Base-by-base conservation (phyloP, 2,113 vertebrate species). In the Calyptommatus sinebrachiatus region DNA sequence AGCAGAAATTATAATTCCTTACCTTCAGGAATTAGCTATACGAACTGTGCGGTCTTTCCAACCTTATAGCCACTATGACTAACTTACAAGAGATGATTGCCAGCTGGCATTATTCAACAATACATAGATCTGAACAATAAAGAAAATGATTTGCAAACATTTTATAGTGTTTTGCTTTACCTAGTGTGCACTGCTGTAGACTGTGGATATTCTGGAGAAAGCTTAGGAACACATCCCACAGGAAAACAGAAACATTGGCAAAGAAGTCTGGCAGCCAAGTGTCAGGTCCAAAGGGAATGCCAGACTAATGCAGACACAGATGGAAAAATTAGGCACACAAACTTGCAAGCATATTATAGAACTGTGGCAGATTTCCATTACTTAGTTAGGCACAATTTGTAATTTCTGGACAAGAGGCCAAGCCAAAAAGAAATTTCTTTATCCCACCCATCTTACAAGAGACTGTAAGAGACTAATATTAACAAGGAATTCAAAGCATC, bases 31-130 rank as follows among this genome's bases (percentile, higher is more conserved):
- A 73, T 7, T 79, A 60, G n/a, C 75, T 89, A 73, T 84, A 71
- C 0, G 0, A 84, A 73, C 84, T 28, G 68, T 77, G 60, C 66
- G 83, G 87, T 88, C 84, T 73, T 89, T 18, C 76, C 84, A 87
- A 79, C 7, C 1, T 48, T n/a, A 50, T 71, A 84, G 79, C 86
- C 88, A 92, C 85, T 80, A 85, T 87, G 86, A 75, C 75, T 85
- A 86, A 85, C 83, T 71, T 82, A 84, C 66, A 89, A 67, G 0
- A 73, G 1, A 3, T 65, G 50, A 77, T 73, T 88, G 87, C 86
- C 85, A 92, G 87, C 85, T 91, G 89, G 86, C 84, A 86, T 83
- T 87, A 71, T 73, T 86, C 75, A 70, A 63, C 0, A 2, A 73
- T 63, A 60, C 0, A 0, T 57, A 82, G 70, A 83, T 83, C n/a